Evolutionary conservation across 2,888 invertebrate species (phyloP).

Genomic region (Watsonalla binaria): DNA sequence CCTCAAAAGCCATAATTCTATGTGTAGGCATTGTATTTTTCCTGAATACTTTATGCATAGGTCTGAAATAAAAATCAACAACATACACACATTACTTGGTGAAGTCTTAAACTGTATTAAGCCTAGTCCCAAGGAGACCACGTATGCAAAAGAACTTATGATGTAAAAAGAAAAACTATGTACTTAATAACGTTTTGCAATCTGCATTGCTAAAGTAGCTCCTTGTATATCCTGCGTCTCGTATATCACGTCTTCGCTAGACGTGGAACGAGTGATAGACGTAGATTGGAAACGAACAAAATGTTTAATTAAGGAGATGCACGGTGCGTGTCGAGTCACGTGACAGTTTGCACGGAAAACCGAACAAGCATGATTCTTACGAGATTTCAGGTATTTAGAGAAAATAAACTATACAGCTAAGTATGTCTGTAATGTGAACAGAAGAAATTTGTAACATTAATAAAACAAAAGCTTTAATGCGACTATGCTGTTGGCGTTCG

Average conservation of each 20-base stretch:
- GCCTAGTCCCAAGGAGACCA: too few species aligned
- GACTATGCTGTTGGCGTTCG: slow-evolving; percentile 13
- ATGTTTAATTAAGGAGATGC: slow-evolving; percentile 36
- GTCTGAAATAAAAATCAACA: too few species aligned
- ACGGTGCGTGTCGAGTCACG: slow-evolving; percentile 17
- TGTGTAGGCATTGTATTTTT: too few species aligned
- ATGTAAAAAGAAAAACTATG: too few species aligned
- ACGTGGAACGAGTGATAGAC: slow-evolving; percentile 18
- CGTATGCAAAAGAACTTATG: too few species aligned
- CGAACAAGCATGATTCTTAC: too few species aligned
- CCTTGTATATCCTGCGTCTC: background rate
- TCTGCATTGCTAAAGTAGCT: slow-evolving; percentile 3
- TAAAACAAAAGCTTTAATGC: slow-evolving; percentile 1
- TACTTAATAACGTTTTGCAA: background rate
- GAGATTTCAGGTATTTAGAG: too few species aligned
- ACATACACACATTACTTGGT: too few species aligned
- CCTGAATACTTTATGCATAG: too few species aligned
- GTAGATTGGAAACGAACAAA: slow-evolving; percentile 31
- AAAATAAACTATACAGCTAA: too few species aligned
- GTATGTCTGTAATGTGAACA: background rate
- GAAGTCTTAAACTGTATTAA: too few species aligned
- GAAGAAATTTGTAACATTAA: background rate
- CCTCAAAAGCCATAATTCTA: too few species aligned
- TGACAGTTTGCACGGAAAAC: slow-evolving; percentile 1
- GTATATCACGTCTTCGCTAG: slow-evolving; percentile 11